phyloP scores from a whole-genome alignment of 2,797 vertebrate species.

The Lepidocolaptes lacrymiger region DNA sequence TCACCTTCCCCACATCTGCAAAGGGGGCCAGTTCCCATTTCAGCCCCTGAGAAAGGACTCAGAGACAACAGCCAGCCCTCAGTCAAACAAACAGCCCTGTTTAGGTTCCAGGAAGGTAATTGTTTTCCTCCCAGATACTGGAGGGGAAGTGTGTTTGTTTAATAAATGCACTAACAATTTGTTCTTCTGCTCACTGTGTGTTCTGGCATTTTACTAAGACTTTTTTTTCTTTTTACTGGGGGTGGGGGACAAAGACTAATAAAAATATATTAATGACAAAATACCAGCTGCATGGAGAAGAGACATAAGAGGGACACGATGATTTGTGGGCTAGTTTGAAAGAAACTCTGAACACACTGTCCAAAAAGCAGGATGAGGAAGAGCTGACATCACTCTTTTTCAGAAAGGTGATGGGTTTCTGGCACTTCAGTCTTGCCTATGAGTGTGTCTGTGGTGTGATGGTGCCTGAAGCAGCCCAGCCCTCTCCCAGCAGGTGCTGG shows the following conservation, averaged over 20 bases:
- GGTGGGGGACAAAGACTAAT: slow-evolving; percentile 17
- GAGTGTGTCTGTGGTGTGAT: neutral
- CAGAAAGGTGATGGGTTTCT: neutral
- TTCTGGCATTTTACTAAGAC: slow-evolving; percentile 39
- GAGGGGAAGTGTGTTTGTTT: slow-evolving; percentile 50
- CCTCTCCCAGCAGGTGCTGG: neutral
- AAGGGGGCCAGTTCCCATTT: neutral
- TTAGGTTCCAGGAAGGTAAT: slow-evolving; percentile 27
- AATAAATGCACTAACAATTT: slow-evolving; percentile 36
- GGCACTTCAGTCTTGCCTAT: neutral
- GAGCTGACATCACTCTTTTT: neutral
- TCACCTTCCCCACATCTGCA: neutral
- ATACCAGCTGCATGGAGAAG: neutral
- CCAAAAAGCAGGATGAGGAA: neutral
- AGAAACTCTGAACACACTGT: neutral
- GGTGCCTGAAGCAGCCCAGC: neutral
- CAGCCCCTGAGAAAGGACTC: neutral
- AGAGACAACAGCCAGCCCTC: neutral
- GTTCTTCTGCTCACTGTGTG: slow-evolving; percentile 39
- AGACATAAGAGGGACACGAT: neutral
- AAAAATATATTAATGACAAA: slow-evolving; percentile 47
- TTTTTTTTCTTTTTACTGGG: neutral
- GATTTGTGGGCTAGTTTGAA: slow-evolving; percentile 4
- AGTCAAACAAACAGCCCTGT: neutral
- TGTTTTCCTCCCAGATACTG: slow-evolving; percentile 7